phyloP scores from a whole-genome alignment of 2,797 vertebrate genomes.

The Xiphorhynchus erythropygius region DNA sequence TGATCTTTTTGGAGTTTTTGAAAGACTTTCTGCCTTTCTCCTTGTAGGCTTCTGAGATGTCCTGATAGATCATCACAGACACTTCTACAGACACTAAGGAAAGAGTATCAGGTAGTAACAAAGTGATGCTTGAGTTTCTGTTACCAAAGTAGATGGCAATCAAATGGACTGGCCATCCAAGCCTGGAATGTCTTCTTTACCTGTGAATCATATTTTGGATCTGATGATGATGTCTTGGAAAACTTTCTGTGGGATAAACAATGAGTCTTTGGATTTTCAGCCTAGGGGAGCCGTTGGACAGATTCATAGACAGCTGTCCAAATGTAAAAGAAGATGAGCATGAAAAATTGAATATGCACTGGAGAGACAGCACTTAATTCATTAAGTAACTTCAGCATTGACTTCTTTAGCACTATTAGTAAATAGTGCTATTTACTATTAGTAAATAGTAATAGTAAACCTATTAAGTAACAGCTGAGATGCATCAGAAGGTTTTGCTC shows the following conservation, averaged over 20 bases:
- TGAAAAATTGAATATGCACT: not conserved
- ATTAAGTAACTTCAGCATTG: not conserved
- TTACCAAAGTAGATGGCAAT: not conserved
- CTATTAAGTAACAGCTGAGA: not conserved
- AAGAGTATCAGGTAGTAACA: not conserved
- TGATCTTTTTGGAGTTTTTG: not conserved
- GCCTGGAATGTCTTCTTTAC: not conserved
- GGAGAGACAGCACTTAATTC: not conserved
- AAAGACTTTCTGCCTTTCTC: not conserved
- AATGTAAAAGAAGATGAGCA: not conserved
- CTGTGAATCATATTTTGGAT: not conserved
- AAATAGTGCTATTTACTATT: too few relatives aligned
- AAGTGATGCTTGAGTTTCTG: not conserved
- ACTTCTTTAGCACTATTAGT: not conserved
- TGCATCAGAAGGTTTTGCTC: not conserved
- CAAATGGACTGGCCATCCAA: not conserved
- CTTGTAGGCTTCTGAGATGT: not conserved
- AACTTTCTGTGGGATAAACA: not conserved
- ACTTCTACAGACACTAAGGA: not conserved
- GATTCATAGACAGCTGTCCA: not conserved
- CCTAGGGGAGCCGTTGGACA: not conserved
- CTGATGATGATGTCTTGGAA: not conserved
- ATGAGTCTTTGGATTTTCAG: not conserved
- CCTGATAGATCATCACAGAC: not conserved
- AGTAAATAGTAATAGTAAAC: too few relatives aligned